Evolutionary conservation across 2,888 invertebrate genomes (phyloP).

Genomic region (Tuberolachnus salignus): DNA sequence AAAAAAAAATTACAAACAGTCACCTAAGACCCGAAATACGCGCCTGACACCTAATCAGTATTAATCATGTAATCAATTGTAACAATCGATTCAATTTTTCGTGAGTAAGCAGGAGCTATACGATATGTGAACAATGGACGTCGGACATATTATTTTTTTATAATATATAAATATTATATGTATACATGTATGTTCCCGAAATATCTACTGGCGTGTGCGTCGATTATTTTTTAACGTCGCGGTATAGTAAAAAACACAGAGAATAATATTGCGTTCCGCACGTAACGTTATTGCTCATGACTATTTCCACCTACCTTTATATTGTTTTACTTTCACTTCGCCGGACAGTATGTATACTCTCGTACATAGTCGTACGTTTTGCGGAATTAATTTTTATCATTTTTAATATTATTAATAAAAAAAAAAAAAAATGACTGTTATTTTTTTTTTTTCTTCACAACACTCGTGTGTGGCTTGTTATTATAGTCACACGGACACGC

Average conservation of each 20-base stretch:
- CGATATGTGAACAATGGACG: too few relatives aligned
- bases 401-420: neutral
- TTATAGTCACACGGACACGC: too few relatives aligned
- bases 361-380: too few relatives aligned
- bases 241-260: neutral
- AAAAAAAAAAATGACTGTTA: too few relatives aligned
- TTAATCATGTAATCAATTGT: too few relatives aligned
- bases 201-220: neutral
- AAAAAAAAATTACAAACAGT: too few relatives aligned
- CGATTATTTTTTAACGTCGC: neutral
- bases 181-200: neutral
- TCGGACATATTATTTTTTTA: neutral
- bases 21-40: too few relatives aligned
- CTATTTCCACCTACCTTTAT: neutral
- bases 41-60: too few relatives aligned
- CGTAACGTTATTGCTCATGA: conserved; percentile 17
- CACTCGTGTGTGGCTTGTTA: too few relatives aligned
- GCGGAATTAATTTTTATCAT: conserved; percentile 18
- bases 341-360: neutral
- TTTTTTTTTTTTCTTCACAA: too few relatives aligned
- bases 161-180: neutral
- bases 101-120: too few relatives aligned
- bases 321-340: conserved; percentile 53
- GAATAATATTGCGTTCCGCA: conserved; percentile 17
- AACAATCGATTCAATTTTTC: too few relatives aligned